Percentiles rank a stretch among this genome's conserved stretches.
Evolutionary conservation across 2,113 vertebrate species (phyloP).

Genomic region (Synchiropus splendidus): DNA sequence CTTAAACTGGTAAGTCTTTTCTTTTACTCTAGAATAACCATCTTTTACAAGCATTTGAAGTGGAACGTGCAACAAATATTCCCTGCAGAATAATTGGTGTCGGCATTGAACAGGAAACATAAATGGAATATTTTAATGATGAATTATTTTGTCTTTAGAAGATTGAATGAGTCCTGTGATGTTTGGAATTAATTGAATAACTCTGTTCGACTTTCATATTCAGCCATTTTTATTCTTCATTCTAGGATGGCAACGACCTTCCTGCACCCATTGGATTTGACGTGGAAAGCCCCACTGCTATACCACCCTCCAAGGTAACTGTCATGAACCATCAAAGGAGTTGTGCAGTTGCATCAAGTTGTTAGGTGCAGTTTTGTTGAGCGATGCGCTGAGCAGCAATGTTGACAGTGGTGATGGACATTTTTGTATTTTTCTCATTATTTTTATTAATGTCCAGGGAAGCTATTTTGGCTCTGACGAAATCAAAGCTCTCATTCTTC

Average conservation of each 20-base stretch:
- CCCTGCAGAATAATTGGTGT: too few relatives aligned
- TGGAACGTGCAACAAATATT: neutral
- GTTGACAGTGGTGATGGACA: too few relatives aligned
- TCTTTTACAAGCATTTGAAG: neutral
- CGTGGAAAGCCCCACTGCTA: slow-evolving; percentile 72
- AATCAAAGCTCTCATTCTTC: slow-evolving; percentile 72
- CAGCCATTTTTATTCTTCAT: slow-evolving; percentile 5
- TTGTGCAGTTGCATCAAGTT: too few relatives aligned
- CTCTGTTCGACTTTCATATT: neutral
- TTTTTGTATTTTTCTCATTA: too few relatives aligned
- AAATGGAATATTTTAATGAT: too few relatives aligned
- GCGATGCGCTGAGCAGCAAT: too few relatives aligned
- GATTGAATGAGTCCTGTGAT: too few relatives aligned
- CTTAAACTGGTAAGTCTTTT: slow-evolving; percentile 75
- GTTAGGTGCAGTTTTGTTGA: too few relatives aligned
- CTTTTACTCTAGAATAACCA: neutral
- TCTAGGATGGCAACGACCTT: slow-evolving; percentile 81
- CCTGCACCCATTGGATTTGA: slow-evolving; percentile 83
- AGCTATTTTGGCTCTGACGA: slow-evolving; percentile 78
- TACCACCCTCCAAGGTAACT: slow-evolving; percentile 78
- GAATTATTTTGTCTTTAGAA: too few relatives aligned
- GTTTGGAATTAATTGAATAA: too few relatives aligned
- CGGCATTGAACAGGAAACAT: too few relatives aligned
- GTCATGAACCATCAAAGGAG: neutral
- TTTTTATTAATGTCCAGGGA: slow-evolving; percentile 60